phyloP scores from a whole-genome alignment of 1,140 invertebrate species.

The Zaprionus ghesquierei region DNA sequence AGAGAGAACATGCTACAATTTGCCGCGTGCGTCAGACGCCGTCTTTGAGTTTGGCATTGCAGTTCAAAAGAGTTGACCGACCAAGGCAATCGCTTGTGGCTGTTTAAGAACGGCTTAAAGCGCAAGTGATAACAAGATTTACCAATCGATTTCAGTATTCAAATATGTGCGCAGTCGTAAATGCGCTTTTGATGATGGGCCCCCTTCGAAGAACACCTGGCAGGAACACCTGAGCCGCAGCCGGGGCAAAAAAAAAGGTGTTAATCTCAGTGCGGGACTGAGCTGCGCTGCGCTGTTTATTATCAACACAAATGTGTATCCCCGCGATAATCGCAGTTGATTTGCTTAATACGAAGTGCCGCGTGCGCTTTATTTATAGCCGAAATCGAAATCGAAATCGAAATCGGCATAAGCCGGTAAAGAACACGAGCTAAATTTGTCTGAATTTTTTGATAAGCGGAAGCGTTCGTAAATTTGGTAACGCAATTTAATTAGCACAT shows the following conservation, averaged over 20 bases:
- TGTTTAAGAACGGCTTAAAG: constrained; percentile 71
- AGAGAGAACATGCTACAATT: constrained; percentile 31
- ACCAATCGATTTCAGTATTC: constrained; percentile 69
- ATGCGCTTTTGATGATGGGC: constrained; percentile 32
- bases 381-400: constrained; percentile 31
- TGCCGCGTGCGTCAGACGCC: constrained; percentile 12
- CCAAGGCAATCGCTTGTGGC: no score
- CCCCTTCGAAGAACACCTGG: not conserved
- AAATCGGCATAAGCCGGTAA: not conserved
- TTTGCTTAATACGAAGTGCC: constrained; percentile 65
- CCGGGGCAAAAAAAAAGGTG: constrained; percentile 13
- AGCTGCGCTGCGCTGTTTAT: not conserved
- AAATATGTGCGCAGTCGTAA: constrained; percentile 7
- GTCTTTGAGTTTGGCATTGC: not conserved
- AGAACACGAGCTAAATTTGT: constrained; percentile 35
- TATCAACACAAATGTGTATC: constrained; percentile 35
- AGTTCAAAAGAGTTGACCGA: constrained; percentile 64
- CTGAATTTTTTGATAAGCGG: constrained; percentile 74
- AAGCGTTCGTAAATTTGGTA: constrained; percentile 53
- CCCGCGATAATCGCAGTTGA: constrained; percentile 67
- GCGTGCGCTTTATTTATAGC: constrained; percentile 71
- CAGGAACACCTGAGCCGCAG: constrained; percentile 10
- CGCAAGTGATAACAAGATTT: constrained; percentile 75
- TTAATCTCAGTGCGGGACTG: constrained; percentile 12
- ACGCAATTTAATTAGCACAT: constrained; percentile 56